phyloP scores from a whole-genome alignment of 2,888 invertebrate species.

The Seira musarum region DNA sequence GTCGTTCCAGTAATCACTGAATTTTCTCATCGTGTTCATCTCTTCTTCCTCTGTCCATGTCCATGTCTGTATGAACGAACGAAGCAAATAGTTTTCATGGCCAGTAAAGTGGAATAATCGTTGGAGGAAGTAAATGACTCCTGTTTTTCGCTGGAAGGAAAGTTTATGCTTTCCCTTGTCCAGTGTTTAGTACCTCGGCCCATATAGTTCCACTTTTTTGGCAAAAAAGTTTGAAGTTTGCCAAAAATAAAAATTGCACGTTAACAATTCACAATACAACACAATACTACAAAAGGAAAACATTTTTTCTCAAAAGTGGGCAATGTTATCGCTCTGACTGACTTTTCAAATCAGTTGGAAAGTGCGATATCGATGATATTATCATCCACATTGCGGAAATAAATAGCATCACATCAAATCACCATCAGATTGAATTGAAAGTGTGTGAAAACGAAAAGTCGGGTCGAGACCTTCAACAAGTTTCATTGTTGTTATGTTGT shows the following conservation, averaged over 20 bases:
- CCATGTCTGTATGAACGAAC: too few species aligned
- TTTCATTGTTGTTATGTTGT: not conserved
- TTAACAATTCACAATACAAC: too few species aligned
- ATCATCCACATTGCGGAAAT: too few species aligned
- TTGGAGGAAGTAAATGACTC: constrained; percentile 5
- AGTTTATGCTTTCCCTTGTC: not conserved
- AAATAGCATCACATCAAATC: too few species aligned
- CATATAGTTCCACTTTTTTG: not conserved
- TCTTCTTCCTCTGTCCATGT: too few species aligned
- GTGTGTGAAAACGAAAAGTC: not conserved
- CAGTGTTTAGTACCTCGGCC: not conserved
- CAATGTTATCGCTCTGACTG: not conserved
- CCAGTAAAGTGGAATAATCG: constrained; percentile 17
- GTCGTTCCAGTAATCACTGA: constrained; percentile 10
- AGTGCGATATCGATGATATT: not conserved
- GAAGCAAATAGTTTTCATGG: constrained; percentile 11
- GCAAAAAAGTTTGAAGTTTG: not conserved
- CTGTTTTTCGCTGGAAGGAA: constrained; percentile 4
- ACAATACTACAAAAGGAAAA: too few species aligned
- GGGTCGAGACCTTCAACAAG: constrained; percentile 10
- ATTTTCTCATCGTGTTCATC: not conserved
- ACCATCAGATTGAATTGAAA: too few species aligned
- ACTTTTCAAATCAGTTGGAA: not conserved
- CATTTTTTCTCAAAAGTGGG: too few species aligned
- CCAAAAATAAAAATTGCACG: not conserved